Conservation (phyloP, 2,113 vertebrate species). For the Barnardius zonarius region DNA sequence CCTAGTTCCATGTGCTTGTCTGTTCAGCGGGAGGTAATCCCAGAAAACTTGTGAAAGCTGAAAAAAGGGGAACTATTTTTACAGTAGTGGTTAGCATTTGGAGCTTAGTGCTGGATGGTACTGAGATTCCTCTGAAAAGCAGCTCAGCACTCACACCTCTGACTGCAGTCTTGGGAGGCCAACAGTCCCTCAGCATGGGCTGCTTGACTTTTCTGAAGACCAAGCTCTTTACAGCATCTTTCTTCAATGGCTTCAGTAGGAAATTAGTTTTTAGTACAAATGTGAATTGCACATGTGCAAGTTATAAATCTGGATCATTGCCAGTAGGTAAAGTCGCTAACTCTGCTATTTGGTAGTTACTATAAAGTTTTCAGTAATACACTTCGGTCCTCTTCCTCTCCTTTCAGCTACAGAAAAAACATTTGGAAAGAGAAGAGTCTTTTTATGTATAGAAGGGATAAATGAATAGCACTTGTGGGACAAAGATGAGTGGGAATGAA, state of each 20-base stretch:
- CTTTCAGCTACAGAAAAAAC: constrained; percentile 20
- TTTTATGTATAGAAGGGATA: constrained; percentile 15
- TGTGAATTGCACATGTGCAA: constrained; percentile 58
- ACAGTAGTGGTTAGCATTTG: constrained; percentile 1
- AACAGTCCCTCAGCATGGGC: not conserved
- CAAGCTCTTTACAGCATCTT: not conserved
- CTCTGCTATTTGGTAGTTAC: constrained; percentile 45
- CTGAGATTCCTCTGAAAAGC: constrained; percentile 13
- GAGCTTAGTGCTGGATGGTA: not conserved
- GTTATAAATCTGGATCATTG: constrained; percentile 16
- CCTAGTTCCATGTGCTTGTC: not conserved
- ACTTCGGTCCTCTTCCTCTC: constrained; percentile 37
- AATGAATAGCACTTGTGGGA: constrained; percentile 16
- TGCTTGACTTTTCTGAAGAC: constrained; percentile 5
- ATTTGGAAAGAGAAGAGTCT: constrained; percentile 28
- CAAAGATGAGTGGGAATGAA: constrained; percentile 25
- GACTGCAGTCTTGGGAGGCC: not conserved
- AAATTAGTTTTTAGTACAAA: constrained; percentile 50
- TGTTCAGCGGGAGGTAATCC: not conserved
- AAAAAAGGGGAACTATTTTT: constrained; percentile 8
- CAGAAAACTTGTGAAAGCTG: not conserved
- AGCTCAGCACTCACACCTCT: not conserved
- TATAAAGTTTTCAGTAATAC: constrained; percentile 28
- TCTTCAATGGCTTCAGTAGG: constrained; percentile 46
- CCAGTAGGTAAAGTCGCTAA: constrained; percentile 33